phyloP scores from a whole-genome alignment of 2,888 invertebrate species.

The Lithophane socia region DNA sequence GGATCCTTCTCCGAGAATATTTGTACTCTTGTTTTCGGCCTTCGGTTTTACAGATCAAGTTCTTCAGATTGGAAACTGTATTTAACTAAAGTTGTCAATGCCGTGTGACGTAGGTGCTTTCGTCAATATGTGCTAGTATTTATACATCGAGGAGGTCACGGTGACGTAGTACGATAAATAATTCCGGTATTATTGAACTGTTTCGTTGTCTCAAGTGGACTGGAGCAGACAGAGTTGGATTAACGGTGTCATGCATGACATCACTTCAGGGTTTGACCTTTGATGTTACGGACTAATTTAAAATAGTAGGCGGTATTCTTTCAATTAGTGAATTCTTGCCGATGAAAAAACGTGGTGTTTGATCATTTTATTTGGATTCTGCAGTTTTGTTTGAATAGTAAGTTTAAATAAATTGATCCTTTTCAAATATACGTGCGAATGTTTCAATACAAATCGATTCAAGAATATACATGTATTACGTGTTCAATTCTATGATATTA shows the following conservation, averaged over 20 bases:
- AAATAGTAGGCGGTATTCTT: conserved; percentile 18
- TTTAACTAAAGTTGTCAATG: conserved; percentile 64
- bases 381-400: background rate
- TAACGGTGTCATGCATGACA: conserved; percentile 46
- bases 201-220: conserved; percentile 30
- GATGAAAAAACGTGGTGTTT: conserved; percentile 2
- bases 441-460: conserved; percentile 2
- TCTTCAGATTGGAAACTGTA: conserved; percentile 57
- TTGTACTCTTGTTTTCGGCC: conserved; percentile 39
- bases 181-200: conserved; percentile 58
- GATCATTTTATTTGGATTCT: background rate
- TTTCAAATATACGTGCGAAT: conserved; percentile 11
- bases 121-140: conserved; percentile 63
- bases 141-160: conserved; percentile 52
- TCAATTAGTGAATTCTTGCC: background rate
- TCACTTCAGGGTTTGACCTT: conserved; percentile 28
- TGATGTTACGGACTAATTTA: conserved; percentile 11
- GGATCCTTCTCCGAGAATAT: conserved; percentile 46
- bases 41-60: conserved; percentile 46
- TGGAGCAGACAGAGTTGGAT: conserved; percentile 33
- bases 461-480: conserved; percentile 18
- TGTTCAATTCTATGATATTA: conserved; percentile 13
- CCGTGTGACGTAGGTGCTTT: conserved; percentile 64
- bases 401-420: conserved; percentile 15
- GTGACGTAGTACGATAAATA: conserved; percentile 57